Conservation (phyloP, 2,113 vertebrate species). For the Clarias magur region DNA sequence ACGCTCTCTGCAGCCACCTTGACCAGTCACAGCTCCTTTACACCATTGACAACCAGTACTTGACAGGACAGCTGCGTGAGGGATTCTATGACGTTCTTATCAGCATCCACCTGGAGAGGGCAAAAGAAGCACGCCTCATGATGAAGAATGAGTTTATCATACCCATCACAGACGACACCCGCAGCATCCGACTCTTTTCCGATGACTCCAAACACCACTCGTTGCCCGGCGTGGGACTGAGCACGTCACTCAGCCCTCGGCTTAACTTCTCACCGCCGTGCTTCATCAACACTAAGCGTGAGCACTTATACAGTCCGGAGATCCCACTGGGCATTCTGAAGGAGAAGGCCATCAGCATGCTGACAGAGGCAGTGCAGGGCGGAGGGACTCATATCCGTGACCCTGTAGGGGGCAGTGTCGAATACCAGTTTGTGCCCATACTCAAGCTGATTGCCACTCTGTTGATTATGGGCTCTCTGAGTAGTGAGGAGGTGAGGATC, state of each 20-base stretch:
- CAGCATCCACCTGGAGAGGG: conserved; percentile 90
- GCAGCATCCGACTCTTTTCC: conserved; percentile 86
- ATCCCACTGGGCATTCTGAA: conserved; percentile 87
- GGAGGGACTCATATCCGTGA: conserved; percentile 91
- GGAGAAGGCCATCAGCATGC: conserved; percentile 90
- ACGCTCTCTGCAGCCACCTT: conserved; percentile 91
- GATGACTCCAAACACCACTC: conserved; percentile 86
- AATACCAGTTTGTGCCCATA: conserved; percentile 95
- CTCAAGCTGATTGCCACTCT: conserved; percentile 91
- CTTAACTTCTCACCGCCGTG: conserved; percentile 85
- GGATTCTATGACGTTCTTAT: conserved; percentile 96
- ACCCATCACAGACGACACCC: conserved; percentile 88
- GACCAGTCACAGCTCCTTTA: conserved; percentile 92
- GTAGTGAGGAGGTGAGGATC: conserved; percentile 85
- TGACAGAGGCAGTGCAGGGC: conserved; percentile 88
- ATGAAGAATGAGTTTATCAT: conserved; percentile 99
- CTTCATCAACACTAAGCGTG: conserved; percentile 79
- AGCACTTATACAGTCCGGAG: conserved; percentile 82
- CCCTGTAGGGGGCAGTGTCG: conserved; percentile 87
- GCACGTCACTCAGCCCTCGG: conserved; percentile 86
- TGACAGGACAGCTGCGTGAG: conserved; percentile 89
- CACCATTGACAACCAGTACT: conserved; percentile 91
- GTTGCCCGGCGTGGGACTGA: conserved; percentile 86
- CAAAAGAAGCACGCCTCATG: conserved; percentile 92
- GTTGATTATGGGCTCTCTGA: conserved; percentile 88